phyloP scores from a whole-genome alignment of 2,797 vertebrate genomes.

The Takifugu rubripes region DNA sequence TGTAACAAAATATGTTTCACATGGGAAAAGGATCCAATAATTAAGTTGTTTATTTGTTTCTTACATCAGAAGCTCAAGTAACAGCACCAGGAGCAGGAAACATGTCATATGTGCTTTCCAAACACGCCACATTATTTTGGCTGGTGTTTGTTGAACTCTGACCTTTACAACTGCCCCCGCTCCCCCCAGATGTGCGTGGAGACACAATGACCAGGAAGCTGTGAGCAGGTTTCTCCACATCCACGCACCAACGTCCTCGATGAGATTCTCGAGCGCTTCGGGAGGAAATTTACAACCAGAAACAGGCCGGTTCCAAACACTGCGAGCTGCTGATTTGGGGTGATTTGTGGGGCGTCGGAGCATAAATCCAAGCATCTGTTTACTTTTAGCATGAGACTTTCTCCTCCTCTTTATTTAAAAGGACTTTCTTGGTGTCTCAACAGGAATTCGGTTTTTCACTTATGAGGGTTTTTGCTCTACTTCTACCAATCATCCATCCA shows the following conservation, averaged over 20 bases:
- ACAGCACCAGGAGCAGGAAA: too few relatives aligned
- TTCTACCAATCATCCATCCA: neutral
- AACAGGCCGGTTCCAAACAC: slow-evolving; percentile 60
- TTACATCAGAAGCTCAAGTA: too few relatives aligned
- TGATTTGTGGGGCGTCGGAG: slow-evolving; percentile 68
- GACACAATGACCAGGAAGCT: slow-evolving; percentile 78
- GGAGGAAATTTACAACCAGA: slow-evolving; percentile 78
- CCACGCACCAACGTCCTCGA: slow-evolving; percentile 41
- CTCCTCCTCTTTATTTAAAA: neutral
- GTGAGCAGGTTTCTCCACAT: slow-evolving; percentile 59
- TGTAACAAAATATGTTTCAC: too few relatives aligned
- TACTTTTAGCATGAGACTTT: neutral
- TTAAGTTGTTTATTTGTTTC: too few relatives aligned
- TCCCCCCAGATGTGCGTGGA: slow-evolving; percentile 23
- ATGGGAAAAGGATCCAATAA: too few relatives aligned
- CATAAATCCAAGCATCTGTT: slow-evolving; percentile 50
- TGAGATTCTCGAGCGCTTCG: slow-evolving; percentile 47
- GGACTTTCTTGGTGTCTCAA: neutral
- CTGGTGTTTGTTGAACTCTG: slow-evolving; percentile 46
- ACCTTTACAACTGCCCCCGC: slow-evolving; percentile 47
- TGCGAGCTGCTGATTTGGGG: slow-evolving; percentile 64
- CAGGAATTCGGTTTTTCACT: neutral
- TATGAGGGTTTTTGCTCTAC: too few relatives aligned
- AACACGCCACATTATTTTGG: neutral
- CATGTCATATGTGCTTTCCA: too few relatives aligned